phyloP scores from a whole-genome alignment of 2,797 vertebrate species.

The Tarsius wallacei region DNA sequence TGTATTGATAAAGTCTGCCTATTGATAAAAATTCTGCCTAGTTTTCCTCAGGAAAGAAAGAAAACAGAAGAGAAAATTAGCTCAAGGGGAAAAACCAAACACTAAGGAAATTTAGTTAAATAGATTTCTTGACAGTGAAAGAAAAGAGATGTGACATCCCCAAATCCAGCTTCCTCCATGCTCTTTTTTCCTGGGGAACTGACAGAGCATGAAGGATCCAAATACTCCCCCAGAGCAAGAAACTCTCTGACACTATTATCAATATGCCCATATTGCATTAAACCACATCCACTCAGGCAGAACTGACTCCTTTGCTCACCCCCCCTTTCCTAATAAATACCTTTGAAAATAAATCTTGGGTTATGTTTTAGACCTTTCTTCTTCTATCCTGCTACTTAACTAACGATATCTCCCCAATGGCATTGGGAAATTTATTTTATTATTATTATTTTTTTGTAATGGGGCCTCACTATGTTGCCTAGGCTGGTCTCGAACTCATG shows the following conservation, averaged over 20 bases:
- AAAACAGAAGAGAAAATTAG: conserved; percentile 76
- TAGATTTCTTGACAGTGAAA: conserved; percentile 77
- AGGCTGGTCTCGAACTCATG: too few relatives aligned
- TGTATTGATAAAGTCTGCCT: conserved; percentile 59
- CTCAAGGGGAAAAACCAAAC: conserved; percentile 50
- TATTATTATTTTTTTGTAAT: too few relatives aligned
- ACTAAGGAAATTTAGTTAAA: conserved; percentile 81
- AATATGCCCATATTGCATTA: rapidly evolving
- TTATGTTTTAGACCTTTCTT: not conserved
- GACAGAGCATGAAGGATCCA: not conserved
- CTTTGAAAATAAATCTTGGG: not conserved
- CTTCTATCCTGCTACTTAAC: not conserved
- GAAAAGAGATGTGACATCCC: conserved; percentile 77
- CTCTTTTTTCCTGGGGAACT: not conserved
- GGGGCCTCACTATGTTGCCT: too few relatives aligned
- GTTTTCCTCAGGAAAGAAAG: conserved; percentile 64
- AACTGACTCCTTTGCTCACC: not conserved
- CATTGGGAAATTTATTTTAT: too few relatives aligned
- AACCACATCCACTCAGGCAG: not conserved
- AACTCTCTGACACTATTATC: not conserved
- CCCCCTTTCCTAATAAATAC: not conserved
- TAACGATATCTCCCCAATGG: not conserved
- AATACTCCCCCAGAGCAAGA: not conserved
- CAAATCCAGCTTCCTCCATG: conserved; percentile 47
- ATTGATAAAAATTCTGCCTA: not conserved